These are phyloP conservation scores for Ganaspis sp. DNA, from an alignment of 1,140 invertebrate genomes.

Conservation along the genomic window DNA sequence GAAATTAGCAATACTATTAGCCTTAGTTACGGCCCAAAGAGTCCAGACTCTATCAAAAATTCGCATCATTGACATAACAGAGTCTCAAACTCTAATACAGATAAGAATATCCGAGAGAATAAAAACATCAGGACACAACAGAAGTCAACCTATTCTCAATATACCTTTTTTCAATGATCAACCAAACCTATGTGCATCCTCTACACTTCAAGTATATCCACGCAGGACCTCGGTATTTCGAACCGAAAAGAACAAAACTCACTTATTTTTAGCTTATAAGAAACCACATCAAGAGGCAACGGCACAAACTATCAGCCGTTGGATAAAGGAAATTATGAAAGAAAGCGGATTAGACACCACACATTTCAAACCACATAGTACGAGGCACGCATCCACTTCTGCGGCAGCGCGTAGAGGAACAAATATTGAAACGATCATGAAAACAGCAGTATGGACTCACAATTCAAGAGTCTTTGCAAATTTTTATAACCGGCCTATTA, in stretches of 20 bases:
- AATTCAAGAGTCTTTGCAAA: not conserved
- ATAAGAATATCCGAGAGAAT: not conserved
- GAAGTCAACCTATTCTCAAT: not conserved
- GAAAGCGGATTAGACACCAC: not conserved
- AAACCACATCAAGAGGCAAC: not conserved
- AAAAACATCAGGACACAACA: not conserved
- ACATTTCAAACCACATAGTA: not conserved
- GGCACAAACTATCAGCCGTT: not conserved
- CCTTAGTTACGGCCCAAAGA: not conserved
- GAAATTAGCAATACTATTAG: conserved; percentile 11
- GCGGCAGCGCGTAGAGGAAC: not conserved
- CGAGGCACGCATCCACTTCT: not conserved
- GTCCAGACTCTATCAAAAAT: conserved; percentile 8
- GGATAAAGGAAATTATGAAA: not conserved
- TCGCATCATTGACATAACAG: not conserved
- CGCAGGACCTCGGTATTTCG: not conserved
- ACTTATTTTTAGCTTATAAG: not conserved
- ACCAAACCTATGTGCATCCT: not conserved
- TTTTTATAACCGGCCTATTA: not conserved
- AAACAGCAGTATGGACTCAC: not conserved
- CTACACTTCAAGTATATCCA: not conserved
- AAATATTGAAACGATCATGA: not conserved
- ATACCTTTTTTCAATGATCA: not conserved
- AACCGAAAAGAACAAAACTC: not conserved
- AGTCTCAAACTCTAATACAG: not conserved